phyloP scores from a whole-genome alignment of 53 echinoderm and acorn worm species.

The Echinometra lucunter region DNA sequence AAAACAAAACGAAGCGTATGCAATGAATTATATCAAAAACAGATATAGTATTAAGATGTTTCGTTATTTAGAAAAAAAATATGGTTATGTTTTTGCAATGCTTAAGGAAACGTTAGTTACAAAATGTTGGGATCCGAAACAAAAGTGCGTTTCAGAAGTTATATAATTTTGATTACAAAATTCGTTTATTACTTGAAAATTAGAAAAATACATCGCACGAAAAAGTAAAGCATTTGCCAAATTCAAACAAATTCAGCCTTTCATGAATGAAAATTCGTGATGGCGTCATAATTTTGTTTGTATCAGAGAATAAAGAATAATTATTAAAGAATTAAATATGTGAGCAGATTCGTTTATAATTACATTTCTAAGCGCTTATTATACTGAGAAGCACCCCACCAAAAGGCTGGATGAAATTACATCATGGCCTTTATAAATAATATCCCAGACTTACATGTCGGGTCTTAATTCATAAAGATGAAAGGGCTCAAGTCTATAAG shows the following conservation, averaged over 20 bases:
- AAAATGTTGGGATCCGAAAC: too few relatives aligned
- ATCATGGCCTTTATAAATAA: not conserved
- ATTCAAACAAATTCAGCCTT: too few relatives aligned
- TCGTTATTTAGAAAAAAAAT: too few relatives aligned
- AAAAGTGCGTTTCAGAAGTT: too few relatives aligned
- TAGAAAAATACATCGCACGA: too few relatives aligned
- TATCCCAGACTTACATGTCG: not conserved
- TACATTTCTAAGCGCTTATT: too few relatives aligned
- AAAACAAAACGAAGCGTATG: too few relatives aligned
- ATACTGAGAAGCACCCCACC: not conserved
- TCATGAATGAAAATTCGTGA: not conserved
- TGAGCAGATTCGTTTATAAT: not conserved
- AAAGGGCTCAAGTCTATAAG: not conserved
- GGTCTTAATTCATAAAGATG: not conserved
- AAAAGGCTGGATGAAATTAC: not conserved
- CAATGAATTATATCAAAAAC: too few relatives aligned
- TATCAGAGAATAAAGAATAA: not conserved
- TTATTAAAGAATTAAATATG: not conserved
- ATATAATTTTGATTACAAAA: not conserved
- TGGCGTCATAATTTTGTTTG: not conserved
- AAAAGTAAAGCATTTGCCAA: too few relatives aligned
- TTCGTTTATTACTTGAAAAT: too few relatives aligned
- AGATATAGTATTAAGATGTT: too few relatives aligned
- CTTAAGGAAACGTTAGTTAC: not conserved
- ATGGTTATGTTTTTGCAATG: not conserved